Evolutionary conservation across 2,888 invertebrate genomes (phyloP), one percentile per base, ranked within the genome.

Genomic region (Creontiades dilutus): DNA sequence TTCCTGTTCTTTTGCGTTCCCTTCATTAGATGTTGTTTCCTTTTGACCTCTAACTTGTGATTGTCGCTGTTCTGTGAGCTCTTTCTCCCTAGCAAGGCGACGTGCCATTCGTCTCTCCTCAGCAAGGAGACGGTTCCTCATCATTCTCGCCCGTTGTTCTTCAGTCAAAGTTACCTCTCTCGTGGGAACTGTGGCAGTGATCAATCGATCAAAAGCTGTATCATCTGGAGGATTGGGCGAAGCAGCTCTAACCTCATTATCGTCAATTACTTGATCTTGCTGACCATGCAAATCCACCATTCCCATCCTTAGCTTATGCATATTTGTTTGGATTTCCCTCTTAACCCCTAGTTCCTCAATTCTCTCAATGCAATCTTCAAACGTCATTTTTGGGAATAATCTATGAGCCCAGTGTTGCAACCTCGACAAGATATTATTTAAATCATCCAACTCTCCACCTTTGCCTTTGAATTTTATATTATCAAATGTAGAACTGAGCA

Each of bases 341-440:
- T 98, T 98, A 85, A 95, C 94, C 0, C 98, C 98, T 0, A 99
- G 94, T 90, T 95, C 96, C 93, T 98, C 98, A 27, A 96, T 94
- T 92, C 95, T 95, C n/a, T 95, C 94, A 3, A 99, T 93, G 91
- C 97, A 96, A 93, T 98, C 98, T 92, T 97, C 97, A 93, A 99
- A 99, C 16, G 96, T 95, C 93, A 96, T 96, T 93, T 96, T 97
- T 0, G 99, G 99, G 93, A 96, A 98, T 91, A 99, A 94, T 85
- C 98, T 94, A 93, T 99, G 98, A 0, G 96, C 96, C 99, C 99
- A 99, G 93, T 99, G 98, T 92, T 99, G 97, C 89, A 99, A 93
- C 90, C 95, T 96, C 89, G 96, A 96, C 94, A 99, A 94, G 0
- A 99, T 94, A 91, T 95, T 93, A 92, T 97, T 95, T 61, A 99